Conservation (phyloP, 2,113 vertebrate species). For the Chloebia gouldiae region DNA sequence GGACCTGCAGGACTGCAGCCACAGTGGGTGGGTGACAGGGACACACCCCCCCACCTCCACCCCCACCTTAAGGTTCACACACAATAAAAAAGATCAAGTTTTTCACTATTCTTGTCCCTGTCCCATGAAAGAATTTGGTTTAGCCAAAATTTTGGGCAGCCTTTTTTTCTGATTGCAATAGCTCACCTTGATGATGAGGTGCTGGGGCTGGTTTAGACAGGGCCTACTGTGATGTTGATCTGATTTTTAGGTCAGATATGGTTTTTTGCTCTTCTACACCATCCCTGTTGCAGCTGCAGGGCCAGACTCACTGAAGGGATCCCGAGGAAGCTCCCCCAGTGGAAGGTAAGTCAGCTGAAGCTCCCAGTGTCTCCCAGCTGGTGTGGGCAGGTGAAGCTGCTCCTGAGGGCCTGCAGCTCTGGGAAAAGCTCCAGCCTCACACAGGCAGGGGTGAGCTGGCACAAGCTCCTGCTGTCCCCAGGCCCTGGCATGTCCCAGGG, state of each 20-base stretch:
- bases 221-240: background rate
- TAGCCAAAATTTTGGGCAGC: background rate
- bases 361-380: background rate
- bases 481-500: background rate
- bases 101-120: background rate
- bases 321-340: accelerated
- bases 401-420: background rate
- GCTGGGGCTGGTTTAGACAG: background rate
- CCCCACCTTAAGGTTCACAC: background rate
- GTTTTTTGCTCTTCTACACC: background rate
- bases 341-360: background rate
- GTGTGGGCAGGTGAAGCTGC: background rate
- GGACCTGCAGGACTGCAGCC: background rate
- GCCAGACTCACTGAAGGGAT: background rate
- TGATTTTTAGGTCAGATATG: background rate
- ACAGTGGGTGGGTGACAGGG: background rate
- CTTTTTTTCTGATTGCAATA: background rate
- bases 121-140: background rate
- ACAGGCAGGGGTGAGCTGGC: background rate
- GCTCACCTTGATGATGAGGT: background rate
- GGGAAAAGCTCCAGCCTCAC: background rate
- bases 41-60: accelerated
- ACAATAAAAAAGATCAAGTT: background rate
- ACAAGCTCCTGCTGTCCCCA: background rate
- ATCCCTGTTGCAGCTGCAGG: background rate